A percentile compares a stretch with the other conserved stretches of the same genome.
Evolutionary conservation across 2,888 invertebrate genomes (phyloP).

Genomic region (Acrobasis consociella): DNA sequence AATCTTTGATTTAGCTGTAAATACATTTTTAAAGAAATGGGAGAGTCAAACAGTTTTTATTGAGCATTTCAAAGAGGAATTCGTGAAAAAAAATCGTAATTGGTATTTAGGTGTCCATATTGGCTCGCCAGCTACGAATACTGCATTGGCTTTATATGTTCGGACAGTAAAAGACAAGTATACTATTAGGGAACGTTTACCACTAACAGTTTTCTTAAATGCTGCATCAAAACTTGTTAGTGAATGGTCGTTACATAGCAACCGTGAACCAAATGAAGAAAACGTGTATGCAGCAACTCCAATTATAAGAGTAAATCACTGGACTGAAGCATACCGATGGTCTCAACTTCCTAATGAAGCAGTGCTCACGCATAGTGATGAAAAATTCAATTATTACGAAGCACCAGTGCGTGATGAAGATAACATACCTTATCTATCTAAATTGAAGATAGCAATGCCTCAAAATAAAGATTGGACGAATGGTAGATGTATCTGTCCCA

Average conservation of each 20-base stretch:
- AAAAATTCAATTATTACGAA: slow-evolving; percentile 1
- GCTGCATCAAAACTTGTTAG: slow-evolving; percentile 2
- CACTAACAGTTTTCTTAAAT: not conserved
- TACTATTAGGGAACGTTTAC: not conserved
- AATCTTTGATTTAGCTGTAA: slow-evolving; percentile 35
- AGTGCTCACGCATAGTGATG: slow-evolving; percentile 6
- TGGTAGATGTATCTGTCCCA: slow-evolving; percentile 1
- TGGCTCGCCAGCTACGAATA: slow-evolving; percentile 3
- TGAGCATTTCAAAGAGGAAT: slow-evolving; percentile 28
- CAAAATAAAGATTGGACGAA: not conserved
- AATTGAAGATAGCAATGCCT: not conserved
- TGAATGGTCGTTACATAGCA: not conserved
- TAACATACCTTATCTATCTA: not conserved
- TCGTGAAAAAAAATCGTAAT: slow-evolving; percentile 25
- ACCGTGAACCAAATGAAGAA: not conserved
- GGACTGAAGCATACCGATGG: slow-evolving; percentile 6
- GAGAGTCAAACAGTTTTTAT: slow-evolving; percentile 28
- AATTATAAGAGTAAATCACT: not conserved
- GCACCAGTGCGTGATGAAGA: not conserved
- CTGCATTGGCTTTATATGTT: not conserved
- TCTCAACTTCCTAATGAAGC: slow-evolving; percentile 1
- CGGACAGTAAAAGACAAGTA: not conserved
- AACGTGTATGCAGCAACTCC: not conserved
- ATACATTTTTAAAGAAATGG: slow-evolving; percentile 37
- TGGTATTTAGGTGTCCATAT: slow-evolving; percentile 32